Percentiles rank a stretch among this genome's conserved stretches.
These are phyloP conservation scores for Volucella bombylans DNA, from an alignment of 2,888 invertebrate species.

Conservation along the genomic window DNA sequence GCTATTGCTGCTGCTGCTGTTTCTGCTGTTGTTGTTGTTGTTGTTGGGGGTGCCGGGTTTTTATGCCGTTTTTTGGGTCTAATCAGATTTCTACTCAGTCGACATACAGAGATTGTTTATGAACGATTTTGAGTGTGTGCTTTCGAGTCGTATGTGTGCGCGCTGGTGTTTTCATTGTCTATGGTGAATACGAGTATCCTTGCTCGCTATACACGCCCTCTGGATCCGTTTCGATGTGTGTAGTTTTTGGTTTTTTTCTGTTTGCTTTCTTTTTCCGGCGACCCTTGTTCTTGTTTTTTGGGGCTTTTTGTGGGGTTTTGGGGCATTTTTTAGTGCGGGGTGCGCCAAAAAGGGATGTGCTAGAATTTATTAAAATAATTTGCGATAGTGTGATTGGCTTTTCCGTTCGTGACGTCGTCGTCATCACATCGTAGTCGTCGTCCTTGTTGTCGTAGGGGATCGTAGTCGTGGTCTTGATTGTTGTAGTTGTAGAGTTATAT, in stretches of 20 bases:
- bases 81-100: conserved; percentile 75
- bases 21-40: conserved; percentile 51
- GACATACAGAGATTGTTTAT: conserved; percentile 69
- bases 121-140: conserved; percentile 74
- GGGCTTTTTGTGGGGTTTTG: conserved; percentile 73
- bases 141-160: conserved; percentile 74
- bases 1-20: conserved; percentile 68
- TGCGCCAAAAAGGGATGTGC: conserved; percentile 78
- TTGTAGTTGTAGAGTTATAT: conserved; percentile 41
- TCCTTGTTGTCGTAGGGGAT: conserved; percentile 53
- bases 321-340: conserved; percentile 77
- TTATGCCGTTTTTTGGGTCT: conserved; percentile 76
- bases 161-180: conserved; percentile 74
- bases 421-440: conserved; percentile 60
- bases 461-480: conserved; percentile 52
- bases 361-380: conserved; percentile 82
- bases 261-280: conserved; percentile 10
- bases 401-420: conserved; percentile 72
- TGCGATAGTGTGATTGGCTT: conserved; percentile 83
- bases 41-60: conserved; percentile 59
- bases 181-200: conserved; percentile 24
- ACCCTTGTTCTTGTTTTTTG: conserved; percentile 63
- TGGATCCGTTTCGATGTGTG: conserved; percentile 65
- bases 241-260: conserved; percentile 53
- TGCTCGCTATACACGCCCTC: conserved; percentile 69